These are phyloP conservation scores for Turritopsis rubra DNA, from an alignment of 30 jellyfish, hydroid and myxozoan species.

Conservation along the genomic window DNA sequence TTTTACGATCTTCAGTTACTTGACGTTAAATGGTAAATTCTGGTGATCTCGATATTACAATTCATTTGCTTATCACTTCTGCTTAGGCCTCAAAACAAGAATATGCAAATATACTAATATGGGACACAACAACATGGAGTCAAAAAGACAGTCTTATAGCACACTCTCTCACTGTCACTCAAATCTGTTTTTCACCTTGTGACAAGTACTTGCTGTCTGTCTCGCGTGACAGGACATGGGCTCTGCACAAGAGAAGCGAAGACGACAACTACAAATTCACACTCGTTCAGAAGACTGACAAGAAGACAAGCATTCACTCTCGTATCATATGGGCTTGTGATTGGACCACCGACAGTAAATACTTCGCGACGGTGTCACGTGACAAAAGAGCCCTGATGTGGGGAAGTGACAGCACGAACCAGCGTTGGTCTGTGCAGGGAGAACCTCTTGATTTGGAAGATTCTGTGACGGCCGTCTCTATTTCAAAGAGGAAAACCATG, in stretches of 20 bases:
- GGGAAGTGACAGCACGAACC: slow-evolving; percentile 34
- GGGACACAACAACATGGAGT: slow-evolving; percentile 88
- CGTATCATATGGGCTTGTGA: slow-evolving; percentile 93
- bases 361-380: slow-evolving; percentile 84
- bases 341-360: slow-evolving; percentile 76
- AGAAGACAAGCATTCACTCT: slow-evolving; percentile 59
- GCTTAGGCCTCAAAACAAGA: slow-evolving; percentile 85
- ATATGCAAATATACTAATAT: slow-evolving; percentile 63
- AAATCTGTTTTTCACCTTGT: slow-evolving; percentile 58
- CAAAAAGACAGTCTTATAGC: slow-evolving; percentile 65
- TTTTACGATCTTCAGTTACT: too few relatives aligned
- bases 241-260: slow-evolving; percentile 37
- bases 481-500: not conserved
- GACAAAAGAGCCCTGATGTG: slow-evolving; percentile 73
- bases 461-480: slow-evolving; percentile 61
- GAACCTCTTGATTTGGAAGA: slow-evolving; percentile 41
- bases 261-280: slow-evolving; percentile 14
- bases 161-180: slow-evolving; percentile 88
- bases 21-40: too few relatives aligned
- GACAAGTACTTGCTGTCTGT: slow-evolving; percentile 77
- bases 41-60: too few relatives aligned
- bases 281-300: slow-evolving; percentile 64
- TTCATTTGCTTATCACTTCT: too few relatives aligned
- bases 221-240: slow-evolving; percentile 96
- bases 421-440: slow-evolving; percentile 39